These are phyloP conservation scores for Poeciliopsis paucimaculata DNA, from an alignment of 2,797 vertebrate species.

Conservation along the genomic window DNA sequence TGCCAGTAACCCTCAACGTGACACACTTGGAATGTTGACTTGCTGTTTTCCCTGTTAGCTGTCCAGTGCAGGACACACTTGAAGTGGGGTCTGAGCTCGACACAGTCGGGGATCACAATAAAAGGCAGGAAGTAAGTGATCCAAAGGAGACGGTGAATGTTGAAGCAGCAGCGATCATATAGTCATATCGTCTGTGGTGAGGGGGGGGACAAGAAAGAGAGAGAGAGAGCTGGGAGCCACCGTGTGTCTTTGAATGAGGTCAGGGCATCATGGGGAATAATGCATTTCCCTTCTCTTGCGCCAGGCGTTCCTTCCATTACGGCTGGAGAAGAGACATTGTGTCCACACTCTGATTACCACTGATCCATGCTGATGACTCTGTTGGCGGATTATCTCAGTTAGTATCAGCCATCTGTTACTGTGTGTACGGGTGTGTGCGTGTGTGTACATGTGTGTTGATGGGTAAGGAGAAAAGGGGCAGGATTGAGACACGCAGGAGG, in stretches of 20 bases:
- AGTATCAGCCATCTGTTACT: constrained; percentile 91
- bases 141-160: constrained; percentile 48
- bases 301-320: constrained; percentile 79
- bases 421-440: constrained; percentile 41
- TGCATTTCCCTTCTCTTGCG: constrained; percentile 76
- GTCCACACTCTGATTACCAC: constrained; percentile 88
- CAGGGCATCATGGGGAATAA: constrained; percentile 79
- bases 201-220: constrained; percentile 12
- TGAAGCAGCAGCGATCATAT: constrained; percentile 48
- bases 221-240: constrained; percentile 63
- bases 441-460: constrained; percentile 32
- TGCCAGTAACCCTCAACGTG: constrained; percentile 39
- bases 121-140: constrained; percentile 47
- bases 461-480: constrained; percentile 60
- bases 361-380: constrained; percentile 91
- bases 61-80: constrained; percentile 40
- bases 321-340: constrained; percentile 80
- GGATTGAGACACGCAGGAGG: constrained; percentile 64
- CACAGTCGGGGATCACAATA: constrained; percentile 54
- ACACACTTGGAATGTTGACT: constrained; percentile 53
- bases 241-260: constrained; percentile 81
- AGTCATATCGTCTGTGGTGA: constrained; percentile 53
- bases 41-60: constrained; percentile 42
- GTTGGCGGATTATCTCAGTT: constrained; percentile 89
- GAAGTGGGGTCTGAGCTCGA: constrained; percentile 51